Evolutionary conservation across 2,113 vertebrate genomes (phyloP).

Genomic region (Hemiprocne comata): DNA sequence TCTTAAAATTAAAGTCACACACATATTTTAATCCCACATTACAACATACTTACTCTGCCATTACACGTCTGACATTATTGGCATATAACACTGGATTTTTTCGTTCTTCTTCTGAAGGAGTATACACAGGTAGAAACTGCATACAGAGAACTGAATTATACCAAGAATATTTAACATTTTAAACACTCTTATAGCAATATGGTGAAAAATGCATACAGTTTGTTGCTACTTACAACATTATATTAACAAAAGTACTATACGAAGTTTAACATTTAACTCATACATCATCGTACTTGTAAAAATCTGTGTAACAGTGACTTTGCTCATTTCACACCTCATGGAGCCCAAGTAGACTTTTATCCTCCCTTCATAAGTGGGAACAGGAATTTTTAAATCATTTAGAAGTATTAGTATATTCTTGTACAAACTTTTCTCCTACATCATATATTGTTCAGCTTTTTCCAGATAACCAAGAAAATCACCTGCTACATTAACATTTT

Average conservation of each 20-base stretch:
- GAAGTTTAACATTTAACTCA: background rate
- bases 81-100: constrained; percentile 90
- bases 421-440: background rate
- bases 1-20: background rate
- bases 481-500: background rate
- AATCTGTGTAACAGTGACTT: background rate
- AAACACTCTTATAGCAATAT: background rate
- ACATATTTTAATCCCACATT: background rate
- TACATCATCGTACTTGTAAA: background rate
- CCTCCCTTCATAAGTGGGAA: background rate
- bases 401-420: background rate
- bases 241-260: background rate
- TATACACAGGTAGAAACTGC: constrained; percentile 94
- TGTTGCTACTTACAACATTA: background rate
- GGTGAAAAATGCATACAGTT: background rate
- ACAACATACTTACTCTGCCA: constrained; percentile 89
- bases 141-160: constrained; percentile 57
- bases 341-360: background rate
- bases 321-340: background rate
- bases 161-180: constrained; percentile 11
- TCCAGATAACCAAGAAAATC: background rate
- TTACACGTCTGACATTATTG: constrained; percentile 89
- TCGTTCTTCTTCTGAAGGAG: constrained; percentile 92
- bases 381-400: background rate
- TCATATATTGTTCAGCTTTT: background rate